Conservation (phyloP, 2,888 invertebrate genomes). For the Branchipolynoe longqiensis region DNA sequence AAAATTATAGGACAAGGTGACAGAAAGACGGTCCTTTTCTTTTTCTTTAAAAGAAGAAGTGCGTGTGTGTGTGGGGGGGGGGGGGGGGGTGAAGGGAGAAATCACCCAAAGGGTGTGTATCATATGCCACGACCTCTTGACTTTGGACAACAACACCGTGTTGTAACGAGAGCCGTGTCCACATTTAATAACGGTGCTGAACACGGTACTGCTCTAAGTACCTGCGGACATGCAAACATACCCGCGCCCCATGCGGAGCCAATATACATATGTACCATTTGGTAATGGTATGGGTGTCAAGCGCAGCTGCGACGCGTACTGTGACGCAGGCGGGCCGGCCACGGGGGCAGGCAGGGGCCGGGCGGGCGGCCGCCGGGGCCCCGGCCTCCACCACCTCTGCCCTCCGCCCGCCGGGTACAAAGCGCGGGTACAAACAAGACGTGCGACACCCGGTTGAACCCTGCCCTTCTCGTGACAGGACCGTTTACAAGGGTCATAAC, state of each 20-base stretch:
- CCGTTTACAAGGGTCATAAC: conserved; percentile 55
- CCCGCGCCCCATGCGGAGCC: neutral
- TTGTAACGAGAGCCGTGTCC: neutral
- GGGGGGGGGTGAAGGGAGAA: no score
- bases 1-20: no score
- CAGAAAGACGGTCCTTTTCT: no score
- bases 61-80: no score
- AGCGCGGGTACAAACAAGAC: conserved; percentile 24
- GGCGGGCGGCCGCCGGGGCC: neutral
- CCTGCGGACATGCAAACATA: conserved; percentile 1
- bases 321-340: neutral
- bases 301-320: neutral
- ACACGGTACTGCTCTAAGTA: neutral
- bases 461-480: conserved; percentile 45
- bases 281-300: neutral
- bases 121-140: no score
- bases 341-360: neutral
- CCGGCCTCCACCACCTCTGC: conserved; percentile 4
- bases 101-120: no score
- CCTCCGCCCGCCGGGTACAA: conserved; percentile 41
- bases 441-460: conserved; percentile 30
- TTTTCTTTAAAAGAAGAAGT: no score
- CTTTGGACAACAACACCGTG: neutral
- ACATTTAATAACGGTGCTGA: conserved; percentile 24
- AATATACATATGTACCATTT: neutral